These are phyloP conservation scores for Amphimallon solstitiale DNA, from an alignment of 2,888 invertebrate species.

Conservation along the genomic window DNA sequence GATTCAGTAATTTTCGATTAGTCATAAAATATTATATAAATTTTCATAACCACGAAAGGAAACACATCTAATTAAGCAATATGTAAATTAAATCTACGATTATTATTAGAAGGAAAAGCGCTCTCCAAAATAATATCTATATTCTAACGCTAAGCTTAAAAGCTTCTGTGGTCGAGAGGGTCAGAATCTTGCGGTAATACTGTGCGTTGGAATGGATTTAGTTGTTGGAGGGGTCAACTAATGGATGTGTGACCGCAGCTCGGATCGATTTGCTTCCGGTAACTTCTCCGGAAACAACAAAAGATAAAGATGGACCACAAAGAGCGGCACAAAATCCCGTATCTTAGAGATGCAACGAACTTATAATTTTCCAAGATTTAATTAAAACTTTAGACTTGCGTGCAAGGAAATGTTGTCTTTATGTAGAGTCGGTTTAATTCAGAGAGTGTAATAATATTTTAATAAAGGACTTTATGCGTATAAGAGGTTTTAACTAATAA, in stretches of 20 bases:
- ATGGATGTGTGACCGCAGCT: slow-evolving; percentile 55
- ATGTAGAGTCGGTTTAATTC: neutral
- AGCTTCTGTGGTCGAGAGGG: slow-evolving; percentile 42
- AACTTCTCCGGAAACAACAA: slow-evolving; percentile 8
- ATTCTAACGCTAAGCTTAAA: slow-evolving; percentile 43
- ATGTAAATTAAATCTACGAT: slow-evolving; percentile 18
- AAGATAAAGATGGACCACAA: slow-evolving; percentile 12
- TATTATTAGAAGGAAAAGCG: slow-evolving; percentile 7
- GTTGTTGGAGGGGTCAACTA: slow-evolving; percentile 51
- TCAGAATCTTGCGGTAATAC: slow-evolving; percentile 40
- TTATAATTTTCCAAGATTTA: slow-evolving; percentile 16
- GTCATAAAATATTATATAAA: no score
- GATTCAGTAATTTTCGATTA: no score
- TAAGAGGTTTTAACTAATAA: neutral
- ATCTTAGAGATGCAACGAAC: slow-evolving; percentile 1
- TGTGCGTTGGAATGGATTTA: slow-evolving; percentile 37
- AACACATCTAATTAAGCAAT: no score
- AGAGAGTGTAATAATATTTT: neutral
- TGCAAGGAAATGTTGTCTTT: neutral
- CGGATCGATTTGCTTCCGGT: slow-evolving; percentile 49
- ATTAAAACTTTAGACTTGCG: slow-evolving; percentile 8
- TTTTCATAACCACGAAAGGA: no score
- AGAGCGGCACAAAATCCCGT: neutral
- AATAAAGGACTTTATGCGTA: neutral
- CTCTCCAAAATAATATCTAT: slow-evolving; percentile 35